Base-by-base conservation (phyloP, 2,888 invertebrate genomes). In the Halictus ligatus region DNA sequence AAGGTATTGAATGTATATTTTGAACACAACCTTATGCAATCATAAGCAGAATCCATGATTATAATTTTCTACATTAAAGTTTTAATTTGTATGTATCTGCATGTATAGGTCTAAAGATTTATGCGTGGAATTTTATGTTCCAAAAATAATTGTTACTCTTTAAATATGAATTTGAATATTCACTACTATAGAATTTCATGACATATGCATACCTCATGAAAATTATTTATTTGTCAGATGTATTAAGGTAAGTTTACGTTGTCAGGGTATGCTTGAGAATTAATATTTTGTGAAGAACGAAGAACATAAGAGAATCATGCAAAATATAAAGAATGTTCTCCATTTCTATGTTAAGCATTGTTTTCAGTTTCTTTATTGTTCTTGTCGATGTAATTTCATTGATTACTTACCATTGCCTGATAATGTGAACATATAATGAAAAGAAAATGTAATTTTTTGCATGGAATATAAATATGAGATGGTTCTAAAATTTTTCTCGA, bases 371-470 rank as follows among this genome's bases (percentile, higher is more conserved):
- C 80, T 89, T 89, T 89, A 88, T 88, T 88, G 43, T 69, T 84
- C 73, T 72, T 79, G 67, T 71, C 69, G 73, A 75, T 40, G 54
- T 75, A 74, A 64, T 29, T 74, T 58, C 73, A 82, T 83, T 67
- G 78, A 73, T 75, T 89, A 89, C 89, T 89, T 89, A 89, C 89
- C 89, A 81, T 80, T 81, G 75, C 73, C 80, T 72, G 58, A 80
- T 83, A 86, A 60, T 77, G 71, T 67, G 58, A 84, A 80, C 43
- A 64, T 81, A 85, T 82, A 88, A 76, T 75, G 54, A 73, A 64
- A 86, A 64, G 77, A n/a, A 86, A 58, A 90, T 81, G 43, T 71
- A 80, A 64, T 50, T 78, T 83, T 75, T 81, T 43, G 71, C 29
- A 86, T 75, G 64, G 79, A 80, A 75, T 64, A 81, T 78, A 83